These are phyloP conservation scores for Morbakka virulenta DNA, from an alignment of 30 jellyfish, hydroid and myxozoan species.

Conservation along the genomic window DNA sequence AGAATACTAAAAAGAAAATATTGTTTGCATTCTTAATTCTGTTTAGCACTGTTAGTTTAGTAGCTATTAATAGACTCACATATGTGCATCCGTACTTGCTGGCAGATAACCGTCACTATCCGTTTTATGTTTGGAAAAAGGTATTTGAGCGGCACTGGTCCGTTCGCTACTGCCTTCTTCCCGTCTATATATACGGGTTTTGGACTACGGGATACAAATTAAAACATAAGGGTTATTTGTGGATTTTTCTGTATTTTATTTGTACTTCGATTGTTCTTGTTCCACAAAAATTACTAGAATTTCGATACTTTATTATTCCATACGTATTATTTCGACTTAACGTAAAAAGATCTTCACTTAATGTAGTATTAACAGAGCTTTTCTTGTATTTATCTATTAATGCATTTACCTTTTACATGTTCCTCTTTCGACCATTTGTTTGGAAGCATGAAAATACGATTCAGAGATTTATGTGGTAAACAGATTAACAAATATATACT, in stretches of 20 bases:
- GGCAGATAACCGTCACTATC: constrained; percentile 92
- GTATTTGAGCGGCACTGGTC: constrained; percentile 65
- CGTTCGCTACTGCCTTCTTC: constrained; percentile 50
- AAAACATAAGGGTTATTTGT: constrained; percentile 10
- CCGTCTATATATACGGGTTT: constrained; percentile 52
- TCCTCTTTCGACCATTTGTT: constrained; percentile 72
- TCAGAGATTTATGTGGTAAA: constrained; percentile 92
- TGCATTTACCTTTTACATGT: constrained; percentile 54
- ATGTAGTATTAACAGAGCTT: constrained; percentile 48
- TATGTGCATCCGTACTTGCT: constrained; percentile 79
- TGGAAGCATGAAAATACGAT: constrained; percentile 59
- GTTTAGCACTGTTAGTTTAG: background rate
- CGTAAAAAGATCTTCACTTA: constrained; percentile 20
- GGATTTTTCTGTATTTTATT: constrained; percentile 36
- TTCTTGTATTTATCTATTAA: constrained; percentile 41
- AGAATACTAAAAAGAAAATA: background rate
- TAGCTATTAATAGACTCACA: constrained; percentile 39
- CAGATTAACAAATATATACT: too few relatives aligned
- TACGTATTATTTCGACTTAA: constrained; percentile 71
- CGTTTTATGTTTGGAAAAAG: constrained; percentile 86
- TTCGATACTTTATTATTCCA: constrained; percentile 83
- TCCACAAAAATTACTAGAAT: constrained; percentile 91
- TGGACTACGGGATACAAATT: constrained; percentile 8
- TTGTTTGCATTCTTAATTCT: background rate
- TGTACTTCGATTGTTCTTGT: constrained; percentile 61